Evolutionary conservation across 2,113 vertebrate genomes (phyloP).

Genomic region (Mugil cephalus): DNA sequence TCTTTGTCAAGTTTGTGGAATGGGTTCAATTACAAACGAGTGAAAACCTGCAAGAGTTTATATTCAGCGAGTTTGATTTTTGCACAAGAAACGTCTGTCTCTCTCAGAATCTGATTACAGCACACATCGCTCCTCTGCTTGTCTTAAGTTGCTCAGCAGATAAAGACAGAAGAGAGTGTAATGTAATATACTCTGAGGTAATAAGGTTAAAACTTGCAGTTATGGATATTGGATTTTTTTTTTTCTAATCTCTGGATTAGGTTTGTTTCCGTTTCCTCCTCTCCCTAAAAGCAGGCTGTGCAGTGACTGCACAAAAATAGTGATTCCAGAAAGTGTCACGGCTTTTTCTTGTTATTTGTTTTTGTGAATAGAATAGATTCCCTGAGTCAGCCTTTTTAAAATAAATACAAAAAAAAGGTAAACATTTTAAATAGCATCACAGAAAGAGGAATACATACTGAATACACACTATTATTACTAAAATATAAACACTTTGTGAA

Average conservation of each 20-base stretch:
- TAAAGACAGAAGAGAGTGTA: conserved; percentile 18
- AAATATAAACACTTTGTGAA: too few relatives aligned
- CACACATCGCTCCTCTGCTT: conserved; percentile 11
- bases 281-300: not conserved
- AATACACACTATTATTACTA: too few relatives aligned
- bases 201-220: conserved; percentile 31
- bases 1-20: conserved; percentile 28
- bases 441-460: too few relatives aligned
- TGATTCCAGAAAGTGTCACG: too few relatives aligned
- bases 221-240: conserved; percentile 32
- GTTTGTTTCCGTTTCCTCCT: conserved; percentile 10
- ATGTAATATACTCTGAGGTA: conserved; percentile 25
- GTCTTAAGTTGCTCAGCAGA: conserved; percentile 32
- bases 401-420: too few relatives aligned
- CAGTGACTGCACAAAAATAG: too few relatives aligned
- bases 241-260: conserved; percentile 19
- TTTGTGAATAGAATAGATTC: too few relatives aligned
- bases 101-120: conserved; percentile 25
- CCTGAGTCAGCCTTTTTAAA: too few relatives aligned
- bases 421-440: too few relatives aligned
- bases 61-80: conserved; percentile 5
- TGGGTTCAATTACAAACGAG: not conserved
- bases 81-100: conserved; percentile 2
- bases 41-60: conserved; percentile 10
- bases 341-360: too few relatives aligned